phyloP scores from a whole-genome alignment of 2,797 vertebrate species.

The Sebastes glaucus region DNA sequence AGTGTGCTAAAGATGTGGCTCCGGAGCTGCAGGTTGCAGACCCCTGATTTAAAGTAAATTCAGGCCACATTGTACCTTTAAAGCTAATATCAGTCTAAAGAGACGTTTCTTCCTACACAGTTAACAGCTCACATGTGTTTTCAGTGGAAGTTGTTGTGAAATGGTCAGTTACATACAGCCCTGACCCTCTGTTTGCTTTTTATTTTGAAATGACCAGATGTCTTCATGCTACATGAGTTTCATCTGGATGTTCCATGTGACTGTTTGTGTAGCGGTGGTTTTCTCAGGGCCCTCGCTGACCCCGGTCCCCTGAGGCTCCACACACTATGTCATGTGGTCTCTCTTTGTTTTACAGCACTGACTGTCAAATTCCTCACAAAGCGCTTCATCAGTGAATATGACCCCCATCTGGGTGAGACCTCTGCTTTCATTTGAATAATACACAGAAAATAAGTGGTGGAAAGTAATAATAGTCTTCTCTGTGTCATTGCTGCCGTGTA shows the following conservation, averaged over 20 bases:
- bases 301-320: constrained; percentile 8
- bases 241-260: constrained; percentile 1
- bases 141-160: background rate
- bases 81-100: background rate
- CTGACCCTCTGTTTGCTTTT: background rate
- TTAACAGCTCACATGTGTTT: background rate
- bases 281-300: constrained; percentile 58
- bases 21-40: too few species aligned
- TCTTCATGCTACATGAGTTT: background rate
- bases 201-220: background rate
- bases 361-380: constrained; percentile 95
- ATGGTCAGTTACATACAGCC: background rate
- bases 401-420: constrained; percentile 90
- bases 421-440: background rate
- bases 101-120: background rate
- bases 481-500: constrained; percentile 64
- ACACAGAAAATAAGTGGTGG: background rate
- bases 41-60: too few species aligned
- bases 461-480: background rate
- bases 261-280: constrained; percentile 37
- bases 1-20: too few species aligned
- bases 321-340: constrained; percentile 2
- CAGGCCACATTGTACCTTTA: background rate
- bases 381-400: constrained; percentile 93
- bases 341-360: constrained; percentile 82